Percentiles rank a stretch among this genome's conserved stretches.
phyloP scores from a whole-genome alignment of 2,888 invertebrate species.

The Lysandra coridon region DNA sequence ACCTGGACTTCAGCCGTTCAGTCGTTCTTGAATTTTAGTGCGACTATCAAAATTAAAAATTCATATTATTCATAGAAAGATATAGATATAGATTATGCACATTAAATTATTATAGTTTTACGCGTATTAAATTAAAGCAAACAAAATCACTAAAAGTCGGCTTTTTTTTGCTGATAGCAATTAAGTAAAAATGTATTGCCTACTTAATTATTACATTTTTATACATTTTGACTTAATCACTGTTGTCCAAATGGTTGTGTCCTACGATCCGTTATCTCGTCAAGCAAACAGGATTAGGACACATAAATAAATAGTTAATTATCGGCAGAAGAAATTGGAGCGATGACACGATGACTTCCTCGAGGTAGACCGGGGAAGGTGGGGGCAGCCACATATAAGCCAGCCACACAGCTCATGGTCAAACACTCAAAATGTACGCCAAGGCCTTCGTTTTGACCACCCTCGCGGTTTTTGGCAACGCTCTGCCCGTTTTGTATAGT shows the following conservation, averaged over 20 bases:
- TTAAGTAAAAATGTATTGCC: not conserved
- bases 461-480: slow-evolving; percentile 53
- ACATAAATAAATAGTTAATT: slow-evolving; percentile 10
- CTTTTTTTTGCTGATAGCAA: too few species aligned
- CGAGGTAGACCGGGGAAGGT: slow-evolving; percentile 4
- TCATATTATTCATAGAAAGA: too few species aligned
- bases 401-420: not conserved
- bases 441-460: slow-evolving; percentile 57
- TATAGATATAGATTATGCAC: too few species aligned
- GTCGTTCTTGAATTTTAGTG: too few species aligned
- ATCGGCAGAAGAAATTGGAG: slow-evolving; percentile 8
- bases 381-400: slow-evolving; percentile 22
- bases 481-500: slow-evolving; percentile 61
- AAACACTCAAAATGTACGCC: slow-evolving; percentile 53
- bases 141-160: too few species aligned
- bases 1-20: too few species aligned
- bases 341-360: slow-evolving; percentile 20
- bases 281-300: not conserved
- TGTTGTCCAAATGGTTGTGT: not conserved
- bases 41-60: too few species aligned
- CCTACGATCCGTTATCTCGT: not conserved
- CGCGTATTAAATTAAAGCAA: too few species aligned
- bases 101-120: too few species aligned
- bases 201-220: not conserved
- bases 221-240: not conserved